Evolutionary conservation across 35 echinoderm and acorn worm genomes (phyloP).

Genomic region (Lytechinus pictus): DNA sequence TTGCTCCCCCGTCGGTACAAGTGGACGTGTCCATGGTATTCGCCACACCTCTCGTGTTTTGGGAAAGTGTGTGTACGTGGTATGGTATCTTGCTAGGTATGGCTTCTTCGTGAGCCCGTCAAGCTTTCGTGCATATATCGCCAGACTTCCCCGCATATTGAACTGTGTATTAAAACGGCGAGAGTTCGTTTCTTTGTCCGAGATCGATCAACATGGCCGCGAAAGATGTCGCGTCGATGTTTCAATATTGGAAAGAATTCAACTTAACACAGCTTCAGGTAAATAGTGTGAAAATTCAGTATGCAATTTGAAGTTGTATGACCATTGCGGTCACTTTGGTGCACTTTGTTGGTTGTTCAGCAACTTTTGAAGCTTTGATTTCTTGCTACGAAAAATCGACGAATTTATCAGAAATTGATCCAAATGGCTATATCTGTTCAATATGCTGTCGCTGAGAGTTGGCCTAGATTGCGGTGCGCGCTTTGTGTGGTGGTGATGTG

Average conservation of each 20-base stretch:
- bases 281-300: conserved; percentile 31
- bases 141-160: conserved; percentile 19
- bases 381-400: conserved; percentile 59
- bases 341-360: conserved; percentile 30
- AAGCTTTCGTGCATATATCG: not conserved
- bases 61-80: conserved; percentile 42
- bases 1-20: not conserved
- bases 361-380: conserved; percentile 54
- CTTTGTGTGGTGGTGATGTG: conserved; percentile 28
- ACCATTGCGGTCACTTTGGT: conserved; percentile 28
- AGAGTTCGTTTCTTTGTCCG: conserved; percentile 71
- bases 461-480: conserved; percentile 46
- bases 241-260: conserved; percentile 99
- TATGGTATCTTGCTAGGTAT: conserved; percentile 3
- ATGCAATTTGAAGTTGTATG: not conserved
- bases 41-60: conserved; percentile 55
- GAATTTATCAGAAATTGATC: conserved; percentile 83
- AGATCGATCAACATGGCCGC: conserved; percentile 98
- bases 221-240: conserved; percentile 98
- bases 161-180: conserved; percentile 12
- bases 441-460: conserved; percentile 32
- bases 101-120: not conserved
- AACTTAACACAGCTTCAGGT: conserved; percentile 96
- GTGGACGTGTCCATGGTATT: not conserved
- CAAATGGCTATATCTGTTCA: conserved; percentile 51